Evolutionary conservation across 2,113 vertebrate species (phyloP).

Genomic region (Plotosus lineatus): DNA sequence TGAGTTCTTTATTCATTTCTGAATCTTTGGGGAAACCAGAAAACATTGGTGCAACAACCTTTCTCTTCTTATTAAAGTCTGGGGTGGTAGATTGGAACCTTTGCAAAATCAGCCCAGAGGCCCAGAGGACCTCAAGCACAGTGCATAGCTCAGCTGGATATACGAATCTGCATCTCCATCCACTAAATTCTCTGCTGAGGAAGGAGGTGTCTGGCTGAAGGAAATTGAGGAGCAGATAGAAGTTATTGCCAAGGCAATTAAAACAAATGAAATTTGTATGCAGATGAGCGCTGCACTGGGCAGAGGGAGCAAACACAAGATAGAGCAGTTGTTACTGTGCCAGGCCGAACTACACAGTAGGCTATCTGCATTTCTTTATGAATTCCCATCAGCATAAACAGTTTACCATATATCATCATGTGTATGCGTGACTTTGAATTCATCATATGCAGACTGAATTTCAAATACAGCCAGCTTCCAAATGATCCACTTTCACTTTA

Average conservation of each 20-base stretch:
- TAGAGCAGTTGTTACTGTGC: constrained; percentile 30
- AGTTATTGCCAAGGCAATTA: constrained; percentile 51
- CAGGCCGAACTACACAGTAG: constrained; percentile 17
- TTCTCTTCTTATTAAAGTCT: constrained; percentile 19
- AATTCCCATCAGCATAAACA: constrained; percentile 45
- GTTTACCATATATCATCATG: constrained; percentile 34
- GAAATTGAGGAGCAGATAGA: constrained; percentile 42
- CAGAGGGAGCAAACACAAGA: constrained; percentile 24
- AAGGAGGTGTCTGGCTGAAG: constrained; percentile 9
- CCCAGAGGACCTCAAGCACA: not conserved
- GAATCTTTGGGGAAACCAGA: too few relatives aligned
- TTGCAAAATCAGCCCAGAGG: not conserved
- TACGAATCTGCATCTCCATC: constrained; percentile 9
- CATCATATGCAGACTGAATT: constrained; percentile 38
- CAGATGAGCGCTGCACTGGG: constrained; percentile 36
- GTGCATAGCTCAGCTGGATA: constrained; percentile 34
- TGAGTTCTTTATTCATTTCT: constrained; percentile 5
- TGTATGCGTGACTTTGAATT: constrained; percentile 34
- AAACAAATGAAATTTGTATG: constrained; percentile 53
- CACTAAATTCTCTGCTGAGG: constrained; percentile 17
- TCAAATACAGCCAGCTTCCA: not conserved
- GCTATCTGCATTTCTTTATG: constrained; percentile 33
- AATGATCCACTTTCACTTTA: constrained; percentile 13
- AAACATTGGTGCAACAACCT: too few relatives aligned
- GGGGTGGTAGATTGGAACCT: not conserved